Base-by-base conservation (phyloP, 2,797 vertebrate genomes). In the Myoxocephalus aenaeus region DNA sequence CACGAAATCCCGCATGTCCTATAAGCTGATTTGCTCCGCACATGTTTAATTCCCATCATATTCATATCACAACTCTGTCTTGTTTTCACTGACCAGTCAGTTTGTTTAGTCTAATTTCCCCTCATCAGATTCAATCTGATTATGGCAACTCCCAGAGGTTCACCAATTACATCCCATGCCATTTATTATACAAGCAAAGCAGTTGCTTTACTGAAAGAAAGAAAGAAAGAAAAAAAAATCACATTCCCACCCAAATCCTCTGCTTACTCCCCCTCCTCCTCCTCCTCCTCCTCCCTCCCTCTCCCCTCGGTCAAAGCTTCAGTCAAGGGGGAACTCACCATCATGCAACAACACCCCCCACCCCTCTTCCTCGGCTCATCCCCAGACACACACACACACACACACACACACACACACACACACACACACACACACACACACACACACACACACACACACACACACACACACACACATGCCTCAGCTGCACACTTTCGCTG, bases 271-370 rank as follows among this genome's bases (percentile, higher is more conserved):
- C 77, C 58, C 69, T 53, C 65, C 53, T 58, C 77, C 25, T 65
- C 73, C 58, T 59, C 77, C n/a, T 62, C 73, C 58, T 53, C 75
- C 44, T 65, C 54, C 61, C 65, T 67, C 73, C 80, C 67, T 88
- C 85, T 88, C 81, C 80, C 34, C 77, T 73, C 79, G 88, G 86
- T 91, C 88, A 93, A 89, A 86, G 81, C 84, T 86, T 88, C 79
- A 81, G 88, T 85, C 51, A 77, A 56, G 75, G 78, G 85, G 81
- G 73, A 27, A 69, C 73, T 83, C 84, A 58, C 83, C 79, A 88
- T 83, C 82, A 76, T 75, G 78, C 91, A 83, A 80, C 76, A 83
- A 69, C 83, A 75, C 11, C 73, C 72, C n/a, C 53, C 32, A 29
- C 50, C 46, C 56, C 65, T 70, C 68, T 34, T 34, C 59, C 66